phyloP scores from a whole-genome alignment of 2,797 vertebrate genomes.

The Syndactyla subalaris region DNA sequence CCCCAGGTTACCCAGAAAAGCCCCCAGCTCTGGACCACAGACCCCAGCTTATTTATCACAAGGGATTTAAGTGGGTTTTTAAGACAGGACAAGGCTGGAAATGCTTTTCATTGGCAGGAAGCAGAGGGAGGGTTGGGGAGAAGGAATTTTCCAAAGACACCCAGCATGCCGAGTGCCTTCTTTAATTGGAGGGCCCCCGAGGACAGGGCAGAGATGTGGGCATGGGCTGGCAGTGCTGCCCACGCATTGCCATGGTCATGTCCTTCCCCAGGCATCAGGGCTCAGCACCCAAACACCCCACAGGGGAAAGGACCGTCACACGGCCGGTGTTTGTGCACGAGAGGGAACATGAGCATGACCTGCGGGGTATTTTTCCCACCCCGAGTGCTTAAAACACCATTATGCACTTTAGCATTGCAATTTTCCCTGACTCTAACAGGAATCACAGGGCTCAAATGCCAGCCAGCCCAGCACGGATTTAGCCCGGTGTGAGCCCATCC shows the following conservation, averaged over 20 bases:
- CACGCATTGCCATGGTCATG: rapidly evolving
- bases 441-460: conserved; percentile 12
- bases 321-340: rapidly evolving
- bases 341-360: rapidly evolving
- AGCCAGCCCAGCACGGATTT: background rate
- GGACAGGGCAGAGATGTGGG: background rate
- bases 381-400: background rate
- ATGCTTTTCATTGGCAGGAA: background rate
- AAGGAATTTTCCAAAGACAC: conserved; percentile 3
- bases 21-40: rapidly evolving
- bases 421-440: conserved; percentile 10
- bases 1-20: background rate
- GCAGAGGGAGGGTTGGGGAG: background rate
- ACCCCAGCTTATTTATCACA: background rate
- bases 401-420: background rate
- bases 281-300: background rate
- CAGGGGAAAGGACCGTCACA: rapidly evolving
- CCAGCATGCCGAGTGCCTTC: background rate
- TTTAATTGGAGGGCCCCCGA: background rate
- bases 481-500: background rate
- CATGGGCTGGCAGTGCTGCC: background rate
- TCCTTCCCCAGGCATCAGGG: background rate
- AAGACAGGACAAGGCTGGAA: background rate
- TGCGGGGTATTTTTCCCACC: background rate
- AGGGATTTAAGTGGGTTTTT: background rate